Conservation (phyloP, 1,140 invertebrate genomes). For the Aporrectodea caliginosa region DNA sequence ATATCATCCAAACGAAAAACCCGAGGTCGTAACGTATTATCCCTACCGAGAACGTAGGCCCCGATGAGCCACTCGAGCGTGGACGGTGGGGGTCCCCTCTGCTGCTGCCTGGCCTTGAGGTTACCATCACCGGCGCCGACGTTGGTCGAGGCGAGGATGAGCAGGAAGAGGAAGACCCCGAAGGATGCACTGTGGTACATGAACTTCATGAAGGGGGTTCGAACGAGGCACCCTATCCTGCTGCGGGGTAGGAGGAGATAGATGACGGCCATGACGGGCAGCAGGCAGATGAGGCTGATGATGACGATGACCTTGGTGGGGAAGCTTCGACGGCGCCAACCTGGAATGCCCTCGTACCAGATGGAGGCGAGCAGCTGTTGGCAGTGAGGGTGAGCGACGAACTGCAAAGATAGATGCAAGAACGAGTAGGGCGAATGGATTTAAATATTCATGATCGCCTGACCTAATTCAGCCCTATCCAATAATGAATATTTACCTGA, state of each 20-base stretch:
- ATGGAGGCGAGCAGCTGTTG: slow-evolving; percentile 95
- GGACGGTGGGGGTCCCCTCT: slow-evolving; percentile 80
- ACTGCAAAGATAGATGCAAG: slow-evolving; percentile 59
- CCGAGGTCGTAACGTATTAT: too few species aligned
- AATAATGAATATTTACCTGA: too few species aligned
- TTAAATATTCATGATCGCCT: too few species aligned
- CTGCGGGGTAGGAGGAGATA: slow-evolving; percentile 91
- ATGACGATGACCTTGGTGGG: slow-evolving; percentile 71
- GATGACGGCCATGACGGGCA: slow-evolving; percentile 87
- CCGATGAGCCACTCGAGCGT: slow-evolving; percentile 86
- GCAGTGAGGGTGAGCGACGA: slow-evolving; percentile 96
- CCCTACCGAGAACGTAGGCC: slow-evolving; percentile 69
- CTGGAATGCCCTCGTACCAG: slow-evolving; percentile 96
- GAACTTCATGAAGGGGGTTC: slow-evolving; percentile 98
- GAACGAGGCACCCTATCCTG: slow-evolving; percentile 79
- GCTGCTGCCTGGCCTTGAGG: slow-evolving; percentile 48
- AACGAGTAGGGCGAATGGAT: too few species aligned
- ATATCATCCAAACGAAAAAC: too few species aligned
- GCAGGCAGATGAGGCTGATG: slow-evolving; percentile 88
- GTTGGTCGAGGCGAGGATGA: slow-evolving; percentile 77
- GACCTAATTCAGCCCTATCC: too few species aligned
- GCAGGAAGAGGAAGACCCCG: slow-evolving; percentile 90
- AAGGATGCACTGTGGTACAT: slow-evolving; percentile 97
- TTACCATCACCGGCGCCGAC: slow-evolving; percentile 45
- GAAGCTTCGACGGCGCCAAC: slow-evolving; percentile 94